Evolutionary conservation across 2,888 invertebrate species (phyloP).

Genomic region (Caenorhabditis sp.): DNA sequence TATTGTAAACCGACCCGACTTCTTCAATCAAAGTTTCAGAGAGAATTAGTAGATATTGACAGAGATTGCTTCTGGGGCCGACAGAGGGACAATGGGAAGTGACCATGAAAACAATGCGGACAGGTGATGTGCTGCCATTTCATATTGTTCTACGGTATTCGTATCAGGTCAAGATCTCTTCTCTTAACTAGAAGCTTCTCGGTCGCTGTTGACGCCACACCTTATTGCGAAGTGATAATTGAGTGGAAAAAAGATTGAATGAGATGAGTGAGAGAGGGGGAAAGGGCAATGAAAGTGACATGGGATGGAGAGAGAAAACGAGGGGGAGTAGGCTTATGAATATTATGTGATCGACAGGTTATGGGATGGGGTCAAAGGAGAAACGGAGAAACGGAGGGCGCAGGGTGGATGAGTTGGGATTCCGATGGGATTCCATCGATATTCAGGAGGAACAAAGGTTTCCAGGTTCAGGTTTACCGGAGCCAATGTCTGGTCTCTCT

Average conservation of each 20-base stretch:
- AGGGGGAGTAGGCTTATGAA: not conserved
- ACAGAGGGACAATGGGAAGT: conserved; percentile 28
- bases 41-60: conserved; percentile 3
- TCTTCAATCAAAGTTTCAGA: conserved; percentile 26
- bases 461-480: too few species aligned
- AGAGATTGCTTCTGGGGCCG: not conserved
- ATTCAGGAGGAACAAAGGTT: not conserved
- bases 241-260: too few species aligned
- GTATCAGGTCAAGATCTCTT: not conserved
- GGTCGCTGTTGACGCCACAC: conserved; percentile 16
- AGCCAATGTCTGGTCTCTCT: too few species aligned
- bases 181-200: not conserved
- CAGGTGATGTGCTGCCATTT: not conserved
- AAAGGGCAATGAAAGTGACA: conserved; percentile 7
- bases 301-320: not conserved
- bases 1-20: conserved; percentile 26
- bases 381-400: too few species aligned
- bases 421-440: too few species aligned
- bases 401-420: not conserved
- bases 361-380: conserved; percentile 10
- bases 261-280: too few species aligned
- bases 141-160: conserved; percentile 39
- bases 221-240: conserved; percentile 3
- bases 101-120: conserved; percentile 45
- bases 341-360: not conserved